These are phyloP conservation scores for Carassius carassius DNA, from an alignment of 2,113 vertebrate species.

Conservation along the genomic window DNA sequence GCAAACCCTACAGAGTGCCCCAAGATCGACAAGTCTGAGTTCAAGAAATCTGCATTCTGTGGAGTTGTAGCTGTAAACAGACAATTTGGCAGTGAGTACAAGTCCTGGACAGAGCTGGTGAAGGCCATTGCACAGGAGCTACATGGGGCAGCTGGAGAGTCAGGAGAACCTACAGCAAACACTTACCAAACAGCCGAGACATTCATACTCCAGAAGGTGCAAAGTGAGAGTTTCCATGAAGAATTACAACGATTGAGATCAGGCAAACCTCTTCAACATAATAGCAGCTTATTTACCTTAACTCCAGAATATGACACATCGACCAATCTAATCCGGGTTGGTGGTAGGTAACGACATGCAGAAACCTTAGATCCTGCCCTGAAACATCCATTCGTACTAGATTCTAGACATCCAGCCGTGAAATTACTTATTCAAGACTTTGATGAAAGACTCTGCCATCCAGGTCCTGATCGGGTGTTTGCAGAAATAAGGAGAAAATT, in stretches of 20 bases:
- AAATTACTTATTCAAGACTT: constrained; percentile 33
- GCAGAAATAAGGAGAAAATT: constrained; percentile 15
- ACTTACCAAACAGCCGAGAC: background rate
- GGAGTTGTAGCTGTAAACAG: background rate
- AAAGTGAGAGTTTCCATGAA: background rate
- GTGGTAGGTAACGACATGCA: background rate
- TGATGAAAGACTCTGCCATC: constrained; percentile 28
- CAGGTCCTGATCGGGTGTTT: constrained; percentile 29
- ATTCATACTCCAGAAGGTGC: background rate
- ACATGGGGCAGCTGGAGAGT: background rate
- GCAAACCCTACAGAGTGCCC: background rate
- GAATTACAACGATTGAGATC: background rate
- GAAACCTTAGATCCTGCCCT: background rate
- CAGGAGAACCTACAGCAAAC: background rate
- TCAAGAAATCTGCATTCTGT: constrained; percentile 20
- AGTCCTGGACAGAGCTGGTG: background rate
- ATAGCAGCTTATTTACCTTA: background rate
- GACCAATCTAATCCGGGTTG: constrained; percentile 6
- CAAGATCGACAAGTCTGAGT: background rate
- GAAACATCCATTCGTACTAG: constrained; percentile 34
- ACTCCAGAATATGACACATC: background rate
- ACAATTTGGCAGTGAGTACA: background rate
- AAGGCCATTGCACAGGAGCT: background rate
- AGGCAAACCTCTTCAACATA: background rate
- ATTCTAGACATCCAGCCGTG: constrained; percentile 7